Evolutionary conservation across 2,113 vertebrate genomes (phyloP).

Genomic region (Sebastes fasciatus): DNA sequence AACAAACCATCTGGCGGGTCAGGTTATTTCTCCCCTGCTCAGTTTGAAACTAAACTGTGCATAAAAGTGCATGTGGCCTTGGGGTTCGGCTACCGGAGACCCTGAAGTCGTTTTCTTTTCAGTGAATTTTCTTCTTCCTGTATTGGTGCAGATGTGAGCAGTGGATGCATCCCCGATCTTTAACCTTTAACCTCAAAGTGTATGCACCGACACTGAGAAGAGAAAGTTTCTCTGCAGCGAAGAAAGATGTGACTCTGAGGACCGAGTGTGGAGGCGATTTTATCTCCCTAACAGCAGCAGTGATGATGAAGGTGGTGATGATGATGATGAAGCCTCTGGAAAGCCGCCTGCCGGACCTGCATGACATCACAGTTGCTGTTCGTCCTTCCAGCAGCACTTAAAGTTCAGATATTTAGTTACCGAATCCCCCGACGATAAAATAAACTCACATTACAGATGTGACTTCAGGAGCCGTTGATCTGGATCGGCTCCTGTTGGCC

Average conservation of each 20-base stretch:
- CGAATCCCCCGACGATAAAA: constrained; percentile 14
- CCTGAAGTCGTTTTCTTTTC: neutral
- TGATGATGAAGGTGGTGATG: neutral
- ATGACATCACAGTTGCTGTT: constrained; percentile 44
- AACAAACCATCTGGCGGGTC: no score
- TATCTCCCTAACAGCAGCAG: neutral
- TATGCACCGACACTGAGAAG: neutral
- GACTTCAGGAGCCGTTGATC: constrained; percentile 13
- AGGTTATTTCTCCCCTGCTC: no score
- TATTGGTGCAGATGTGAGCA: neutral
- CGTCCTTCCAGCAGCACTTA: constrained; percentile 26
- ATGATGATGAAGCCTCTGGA: constrained; percentile 13
- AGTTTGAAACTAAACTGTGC: neutral
- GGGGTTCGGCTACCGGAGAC: neutral
- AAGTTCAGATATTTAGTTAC: constrained; percentile 38
- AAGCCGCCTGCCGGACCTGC: constrained; percentile 7
- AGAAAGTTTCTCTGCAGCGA: neutral
- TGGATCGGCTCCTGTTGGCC: constrained; percentile 30
- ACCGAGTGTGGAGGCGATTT: neutral
- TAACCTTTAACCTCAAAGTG: neutral
- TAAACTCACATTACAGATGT: constrained; percentile 57
- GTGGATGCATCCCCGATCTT: neutral
- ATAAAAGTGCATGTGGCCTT: neutral
- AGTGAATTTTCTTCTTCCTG: neutral
- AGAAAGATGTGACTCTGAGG: neutral